These are phyloP conservation scores for Leptodactylus fuscus DNA, from an alignment of 2,113 vertebrate species.

Conservation along the genomic window DNA sequence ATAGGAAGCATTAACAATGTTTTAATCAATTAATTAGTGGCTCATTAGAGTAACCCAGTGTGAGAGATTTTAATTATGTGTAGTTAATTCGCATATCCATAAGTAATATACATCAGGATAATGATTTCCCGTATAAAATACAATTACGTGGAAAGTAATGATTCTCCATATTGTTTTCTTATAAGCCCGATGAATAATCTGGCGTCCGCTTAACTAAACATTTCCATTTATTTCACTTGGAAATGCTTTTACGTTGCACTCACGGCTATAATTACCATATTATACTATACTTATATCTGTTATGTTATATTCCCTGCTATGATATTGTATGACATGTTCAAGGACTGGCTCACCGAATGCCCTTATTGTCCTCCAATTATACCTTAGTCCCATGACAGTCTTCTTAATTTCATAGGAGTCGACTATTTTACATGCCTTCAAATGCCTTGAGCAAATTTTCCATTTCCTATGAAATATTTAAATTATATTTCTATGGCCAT, in stretches of 20 bases:
- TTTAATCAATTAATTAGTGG: conserved; percentile 56
- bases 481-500: conserved; percentile 22
- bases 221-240: not conserved
- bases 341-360: conserved; percentile 22
- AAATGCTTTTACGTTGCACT: not conserved
- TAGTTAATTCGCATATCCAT: conserved; percentile 44
- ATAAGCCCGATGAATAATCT: conserved; percentile 24
- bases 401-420: conserved; percentile 29
- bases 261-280: not conserved
- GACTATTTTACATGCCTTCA: conserved; percentile 32
- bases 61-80: conserved; percentile 54
- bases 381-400: conserved; percentile 14
- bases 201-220: not conserved
- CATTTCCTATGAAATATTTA: conserved; percentile 33
- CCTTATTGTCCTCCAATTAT: conserved; percentile 40
- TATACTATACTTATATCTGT: not conserved
- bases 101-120: conserved; percentile 53
- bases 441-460: conserved; percentile 29
- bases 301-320: not conserved
- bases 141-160: conserved; percentile 46
- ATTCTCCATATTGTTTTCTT: conserved; percentile 27
- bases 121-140: conserved; percentile 45
- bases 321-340: conserved; percentile 10
- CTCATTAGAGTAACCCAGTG: conserved; percentile 45
- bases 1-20: conserved; percentile 26